phyloP scores from a whole-genome alignment of 92 coral and sea anemone species.

The Epizoanthus scotinus region DNA sequence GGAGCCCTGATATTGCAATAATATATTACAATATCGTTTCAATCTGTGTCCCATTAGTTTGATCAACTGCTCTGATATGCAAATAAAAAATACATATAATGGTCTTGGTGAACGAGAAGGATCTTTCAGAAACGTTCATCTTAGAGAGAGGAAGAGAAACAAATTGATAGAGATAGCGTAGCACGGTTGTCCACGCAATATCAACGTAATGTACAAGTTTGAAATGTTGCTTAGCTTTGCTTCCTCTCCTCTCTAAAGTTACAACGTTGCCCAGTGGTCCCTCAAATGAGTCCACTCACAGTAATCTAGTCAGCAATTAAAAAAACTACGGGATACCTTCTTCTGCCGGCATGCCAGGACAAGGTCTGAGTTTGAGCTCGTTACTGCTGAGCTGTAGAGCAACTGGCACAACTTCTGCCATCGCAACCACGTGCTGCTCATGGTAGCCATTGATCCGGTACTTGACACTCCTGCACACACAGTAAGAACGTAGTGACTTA shows the following conservation, averaged over 20 bases:
- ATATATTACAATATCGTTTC: too few species aligned
- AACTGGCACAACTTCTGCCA: constrained; percentile 93
- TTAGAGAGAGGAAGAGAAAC: too few species aligned
- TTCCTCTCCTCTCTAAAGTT: neutral
- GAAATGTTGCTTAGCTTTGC: neutral
- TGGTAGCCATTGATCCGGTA: constrained; percentile 93
- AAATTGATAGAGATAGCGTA: too few species aligned
- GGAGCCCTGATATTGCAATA: too few species aligned
- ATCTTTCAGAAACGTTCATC: too few species aligned
- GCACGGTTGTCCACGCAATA: too few species aligned
- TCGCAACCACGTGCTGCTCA: constrained; percentile 79
- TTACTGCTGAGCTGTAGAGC: constrained; percentile 76
- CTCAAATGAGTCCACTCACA: neutral
- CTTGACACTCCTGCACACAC: constrained; percentile 70
- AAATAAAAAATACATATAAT: too few species aligned
- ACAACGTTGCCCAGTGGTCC: neutral
- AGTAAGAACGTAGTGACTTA: too few species aligned
- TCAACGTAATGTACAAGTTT: too few species aligned
- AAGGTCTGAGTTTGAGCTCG: constrained; percentile 69
- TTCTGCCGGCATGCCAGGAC: constrained; percentile 73
- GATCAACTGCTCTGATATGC: too few species aligned
- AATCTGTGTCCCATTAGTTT: too few species aligned
- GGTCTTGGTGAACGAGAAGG: too few species aligned
- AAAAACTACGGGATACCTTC: constrained; percentile 55
- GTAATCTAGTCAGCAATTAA: neutral